phyloP scores from a whole-genome alignment of 1,140 invertebrate genomes.

The Phymastichus coffea region DNA sequence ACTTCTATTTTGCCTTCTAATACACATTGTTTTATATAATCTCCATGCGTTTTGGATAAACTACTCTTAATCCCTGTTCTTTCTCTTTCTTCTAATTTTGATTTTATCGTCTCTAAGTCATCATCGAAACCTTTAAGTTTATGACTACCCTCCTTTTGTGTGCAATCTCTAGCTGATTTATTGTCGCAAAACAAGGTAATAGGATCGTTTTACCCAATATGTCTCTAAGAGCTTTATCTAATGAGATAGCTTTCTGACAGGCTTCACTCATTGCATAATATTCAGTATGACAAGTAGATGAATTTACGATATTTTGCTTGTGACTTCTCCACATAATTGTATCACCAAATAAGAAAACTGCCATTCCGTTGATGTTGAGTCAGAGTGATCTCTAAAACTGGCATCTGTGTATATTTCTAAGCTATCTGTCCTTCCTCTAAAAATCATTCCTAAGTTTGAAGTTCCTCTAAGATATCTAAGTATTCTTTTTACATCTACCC shows the following conservation, averaged over 20 bases:
- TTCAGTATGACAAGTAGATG: conserved; percentile 1
- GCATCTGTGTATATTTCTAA: background rate
- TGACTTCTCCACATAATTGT: background rate
- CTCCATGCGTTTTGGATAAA: conserved; percentile 2
- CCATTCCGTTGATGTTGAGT: background rate
- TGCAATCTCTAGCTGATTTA: conserved; percentile 4
- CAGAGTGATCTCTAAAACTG: background rate
- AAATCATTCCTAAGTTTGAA: background rate
- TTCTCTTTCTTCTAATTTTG: background rate
- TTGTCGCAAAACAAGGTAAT: conserved; percentile 15
- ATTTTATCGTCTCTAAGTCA: background rate
- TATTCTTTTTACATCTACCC: background rate
- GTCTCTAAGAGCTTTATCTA: conserved; percentile 3
- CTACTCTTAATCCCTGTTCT: background rate
- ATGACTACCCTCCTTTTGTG: conserved; percentile 18
- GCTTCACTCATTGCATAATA: background rate
- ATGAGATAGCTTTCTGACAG: background rate
- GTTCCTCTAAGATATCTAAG: background rate
- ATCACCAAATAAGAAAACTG: conserved; percentile 1
- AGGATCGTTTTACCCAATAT: conserved; percentile 4
- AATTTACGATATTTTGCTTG: background rate
- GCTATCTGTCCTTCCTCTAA: background rate
- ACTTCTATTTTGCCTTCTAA: background rate
- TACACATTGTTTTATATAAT: conserved; percentile 4
- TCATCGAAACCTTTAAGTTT: conserved; percentile 22